These are phyloP conservation scores for Syngnathus floridae DNA, from an alignment of 2,113 vertebrate species.

Conservation along the genomic window DNA sequence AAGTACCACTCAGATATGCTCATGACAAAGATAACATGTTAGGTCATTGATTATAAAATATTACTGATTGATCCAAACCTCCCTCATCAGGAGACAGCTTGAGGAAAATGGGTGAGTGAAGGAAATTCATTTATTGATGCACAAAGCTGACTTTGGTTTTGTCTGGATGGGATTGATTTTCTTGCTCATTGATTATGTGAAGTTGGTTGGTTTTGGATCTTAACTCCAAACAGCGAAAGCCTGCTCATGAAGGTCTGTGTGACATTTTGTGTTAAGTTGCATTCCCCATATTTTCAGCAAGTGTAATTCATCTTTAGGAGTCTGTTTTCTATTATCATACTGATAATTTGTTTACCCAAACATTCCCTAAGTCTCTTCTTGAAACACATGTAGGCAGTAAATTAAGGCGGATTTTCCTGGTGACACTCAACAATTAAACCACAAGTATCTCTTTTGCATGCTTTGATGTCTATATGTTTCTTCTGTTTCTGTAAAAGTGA, in stretches of 20 bases:
- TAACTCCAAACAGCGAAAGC: too few species aligned
- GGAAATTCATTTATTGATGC: too few species aligned
- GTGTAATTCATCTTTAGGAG: not conserved
- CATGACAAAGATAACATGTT: not conserved
- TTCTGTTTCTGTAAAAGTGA: constrained; percentile 37
- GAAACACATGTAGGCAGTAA: constrained; percentile 28
- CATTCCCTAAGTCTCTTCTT: constrained; percentile 18
- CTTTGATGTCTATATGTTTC: constrained; percentile 47
- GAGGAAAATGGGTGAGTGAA: too few species aligned
- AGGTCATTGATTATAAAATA: not conserved
- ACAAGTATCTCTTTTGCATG: constrained; percentile 10
- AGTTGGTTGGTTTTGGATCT: too few species aligned
- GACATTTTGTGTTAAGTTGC: too few species aligned
- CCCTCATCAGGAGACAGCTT: too few species aligned
- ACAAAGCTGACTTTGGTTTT: too few species aligned
- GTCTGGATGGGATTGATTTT: too few species aligned
- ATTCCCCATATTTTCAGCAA: not conserved
- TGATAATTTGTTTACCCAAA: constrained; percentile 20
- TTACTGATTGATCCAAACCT: not conserved
- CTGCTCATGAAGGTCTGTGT: too few species aligned
- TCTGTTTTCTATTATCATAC: too few species aligned
- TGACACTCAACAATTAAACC: constrained; percentile 46
- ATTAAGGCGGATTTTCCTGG: constrained; percentile 39
- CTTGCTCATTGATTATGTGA: too few species aligned
- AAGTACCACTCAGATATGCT: not conserved